Evolutionary conservation across 1,140 invertebrate species (phyloP).

Genomic region (Drosophila ananassae): DNA sequence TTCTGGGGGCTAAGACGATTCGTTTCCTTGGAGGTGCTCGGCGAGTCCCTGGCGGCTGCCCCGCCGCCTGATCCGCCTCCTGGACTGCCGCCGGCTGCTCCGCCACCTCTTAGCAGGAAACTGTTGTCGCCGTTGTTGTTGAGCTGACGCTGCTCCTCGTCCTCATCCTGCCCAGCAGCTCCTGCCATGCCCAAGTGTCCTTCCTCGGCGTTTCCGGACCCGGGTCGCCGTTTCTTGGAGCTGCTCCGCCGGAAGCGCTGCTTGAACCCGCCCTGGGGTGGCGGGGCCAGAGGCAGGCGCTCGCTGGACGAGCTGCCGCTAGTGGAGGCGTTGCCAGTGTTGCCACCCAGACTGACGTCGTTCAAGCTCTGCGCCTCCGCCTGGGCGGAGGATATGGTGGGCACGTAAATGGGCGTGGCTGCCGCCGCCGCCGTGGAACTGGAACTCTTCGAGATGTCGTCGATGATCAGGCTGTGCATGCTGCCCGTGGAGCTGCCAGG

Average conservation of each 20-base stretch:
- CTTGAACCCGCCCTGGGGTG: conserved; percentile 67
- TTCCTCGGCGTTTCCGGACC: background rate
- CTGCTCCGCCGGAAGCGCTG: conserved; percentile 77
- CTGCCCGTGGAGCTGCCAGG: conserved; percentile 39
- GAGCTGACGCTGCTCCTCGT: conserved; percentile 60
- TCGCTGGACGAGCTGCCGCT: conserved; percentile 68
- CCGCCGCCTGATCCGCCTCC: background rate
- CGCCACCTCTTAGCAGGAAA: conserved; percentile 34
- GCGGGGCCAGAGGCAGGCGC: conserved; percentile 47
- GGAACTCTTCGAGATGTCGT: conserved; percentile 78
- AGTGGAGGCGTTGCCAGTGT: conserved; percentile 42
- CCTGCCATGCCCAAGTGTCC: background rate
- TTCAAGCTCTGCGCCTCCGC: conserved; percentile 54
- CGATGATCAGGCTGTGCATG: conserved; percentile 77
- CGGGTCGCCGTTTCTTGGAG: conserved; percentile 64
- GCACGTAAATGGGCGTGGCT: conserved; percentile 76
- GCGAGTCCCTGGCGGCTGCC: background rate
- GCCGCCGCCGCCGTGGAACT: conserved; percentile 55
- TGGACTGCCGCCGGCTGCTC: background rate
- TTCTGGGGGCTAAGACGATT: conserved; percentile 89
- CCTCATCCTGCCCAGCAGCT: conserved; percentile 23
- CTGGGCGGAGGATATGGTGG: conserved; percentile 69
- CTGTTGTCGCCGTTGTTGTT: conserved; percentile 77
- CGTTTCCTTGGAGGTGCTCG: conserved; percentile 85
- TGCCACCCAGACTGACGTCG: conserved; percentile 47